Evolutionary conservation across 2,888 invertebrate species (phyloP), one percentile per base, ranked within the genome.

Genomic region (Taphrorychus bicolor): DNA sequence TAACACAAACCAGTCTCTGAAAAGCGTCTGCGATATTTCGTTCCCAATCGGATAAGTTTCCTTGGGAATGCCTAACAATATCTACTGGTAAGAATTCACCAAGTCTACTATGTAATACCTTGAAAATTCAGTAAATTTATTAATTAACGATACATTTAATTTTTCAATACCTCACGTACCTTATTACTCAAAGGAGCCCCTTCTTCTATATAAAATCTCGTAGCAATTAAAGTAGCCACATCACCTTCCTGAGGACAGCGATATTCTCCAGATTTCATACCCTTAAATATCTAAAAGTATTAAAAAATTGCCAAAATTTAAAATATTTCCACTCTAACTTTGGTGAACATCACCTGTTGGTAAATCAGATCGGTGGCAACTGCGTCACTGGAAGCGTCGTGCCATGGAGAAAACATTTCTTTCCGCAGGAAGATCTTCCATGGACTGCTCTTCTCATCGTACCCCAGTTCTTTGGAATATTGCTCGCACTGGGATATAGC

Each of bases 401-500:
- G 95, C 97, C 97, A 97, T 0, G 95, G 93, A 18, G 91, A 86
- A 81, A 95, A 95, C 64, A 97, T 92, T 85, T 97, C 97, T 84
- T 92, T 92, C 57, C 94, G 85, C 80, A 93, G 90, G 82, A 93
- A 94, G 53, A 96, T 81, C 73, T 92, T 87, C 97, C 97, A 98
- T 0, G 93, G 92, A 3, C 94, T 94, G 76, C 88, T 91, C 73
- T 91, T 86, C 80, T 96, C 95, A 62, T 90, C 88, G 2, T 90
- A 88, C 0, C 95, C 94, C 79, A 93, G 91, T 81, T 96, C 96
- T 82, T 92, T 95, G 21, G 95, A 92, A 80, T 94, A 96, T 80
- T 97, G 97, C 80, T 98, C 97, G 81, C 97, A 97, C 80, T 96
- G 95, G 0, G 95, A 95, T 76, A 98, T 92, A 0, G 97, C 97